Base-by-base conservation (phyloP, 2,797 vertebrate species). In the Poeciliopsis paucimaculata region DNA sequence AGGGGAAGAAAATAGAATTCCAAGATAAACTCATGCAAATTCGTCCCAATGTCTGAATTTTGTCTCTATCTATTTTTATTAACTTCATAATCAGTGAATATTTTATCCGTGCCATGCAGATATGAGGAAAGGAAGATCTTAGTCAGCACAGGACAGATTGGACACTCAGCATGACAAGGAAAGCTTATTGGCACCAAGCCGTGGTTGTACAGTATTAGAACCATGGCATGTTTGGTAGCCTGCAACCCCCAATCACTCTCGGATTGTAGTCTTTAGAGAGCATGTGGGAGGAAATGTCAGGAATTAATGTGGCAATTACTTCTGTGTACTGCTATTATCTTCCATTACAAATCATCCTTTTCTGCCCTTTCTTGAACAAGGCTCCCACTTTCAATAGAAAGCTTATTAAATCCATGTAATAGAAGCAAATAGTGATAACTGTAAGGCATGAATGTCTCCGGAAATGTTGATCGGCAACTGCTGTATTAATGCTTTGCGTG, bases 81-180 rank as follows among this genome's bases (percentile, higher is more conserved):
- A 36, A 74, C 39, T 66, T 82, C 53, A 72, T 9, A 36, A 8
- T 70, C 15, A 10, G 13, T 73, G 39, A 28, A 75, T 74, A 16
- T 80, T 85, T 85, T 71, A 75, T 77, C 81, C 77, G n/a, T 34
- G 45, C 55, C 76, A 71, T 74, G 75, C 84, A 68, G 85, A 78
- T 49, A 83, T 55, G 51, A 75, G 64, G 80, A 89, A 72, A 49
- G 77, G 76, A 81, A 74, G 81, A 81, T 91, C 89, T 90, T 90
- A 92, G 92, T 93, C 92, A 93, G 90, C 92, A 92, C 92, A 91
- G 91, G 90, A 88, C 86, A 94, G 94, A 94, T 93, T 92, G 93
- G 88, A 87, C 80, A 49, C 93, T 82, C 92, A 93, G 91, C 91
- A 82, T 87, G 92, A 87, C 76, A 55, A 78, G 82, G 79, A 89